Conservation (phyloP, 2,888 invertebrate genomes). For the Flexamia atlantica region DNA sequence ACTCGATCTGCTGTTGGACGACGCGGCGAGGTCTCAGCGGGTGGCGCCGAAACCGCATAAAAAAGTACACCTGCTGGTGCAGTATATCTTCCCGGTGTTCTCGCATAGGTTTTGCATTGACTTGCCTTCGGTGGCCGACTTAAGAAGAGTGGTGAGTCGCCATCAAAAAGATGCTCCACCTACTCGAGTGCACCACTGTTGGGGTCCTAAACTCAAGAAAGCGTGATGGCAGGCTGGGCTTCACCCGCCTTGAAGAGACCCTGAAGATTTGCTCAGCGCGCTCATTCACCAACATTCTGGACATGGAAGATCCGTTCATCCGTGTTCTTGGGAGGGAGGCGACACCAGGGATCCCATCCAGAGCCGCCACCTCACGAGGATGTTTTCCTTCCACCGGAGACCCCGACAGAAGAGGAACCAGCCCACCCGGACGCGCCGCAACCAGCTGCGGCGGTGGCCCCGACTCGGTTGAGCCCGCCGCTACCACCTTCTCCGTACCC, state of each 20-base stretch:
- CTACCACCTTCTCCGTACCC: too few relatives aligned
- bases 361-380: too few relatives aligned
- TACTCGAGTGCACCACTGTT: background rate
- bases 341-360: too few relatives aligned
- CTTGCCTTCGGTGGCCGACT: background rate
- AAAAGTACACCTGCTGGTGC: slow-evolving; percentile 16
- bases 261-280: background rate
- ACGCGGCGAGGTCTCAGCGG: background rate
- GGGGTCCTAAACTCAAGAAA: background rate
- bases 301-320: background rate
- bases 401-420: too few relatives aligned
- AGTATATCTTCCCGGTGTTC: background rate
- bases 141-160: too few relatives aligned
- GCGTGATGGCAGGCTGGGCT: background rate
- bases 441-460: too few relatives aligned
- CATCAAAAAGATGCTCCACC: slow-evolving; percentile 5
- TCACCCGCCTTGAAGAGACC: background rate
- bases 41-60: background rate
- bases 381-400: too few relatives aligned
- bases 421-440: too few relatives aligned
- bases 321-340: background rate
- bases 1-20: background rate
- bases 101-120: background rate
- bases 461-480: too few relatives aligned
- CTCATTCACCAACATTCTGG: background rate